Conservation (phyloP, 2,797 vertebrate species). For the Neostethus bicornis region DNA sequence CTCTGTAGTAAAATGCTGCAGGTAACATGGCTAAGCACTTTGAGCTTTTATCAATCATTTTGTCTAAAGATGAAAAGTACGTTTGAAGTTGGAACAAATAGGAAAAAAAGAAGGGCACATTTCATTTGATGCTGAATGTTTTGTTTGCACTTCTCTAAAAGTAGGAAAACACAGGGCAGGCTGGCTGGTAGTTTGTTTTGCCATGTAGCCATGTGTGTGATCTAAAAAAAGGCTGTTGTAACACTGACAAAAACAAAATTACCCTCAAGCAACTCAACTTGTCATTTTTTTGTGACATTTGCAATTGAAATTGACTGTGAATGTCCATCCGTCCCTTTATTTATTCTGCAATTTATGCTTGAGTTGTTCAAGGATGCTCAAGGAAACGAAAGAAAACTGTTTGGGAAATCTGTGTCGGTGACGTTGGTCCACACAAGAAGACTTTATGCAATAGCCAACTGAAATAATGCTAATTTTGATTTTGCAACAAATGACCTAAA, state of each 20-base stretch:
- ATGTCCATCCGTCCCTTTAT: no score
- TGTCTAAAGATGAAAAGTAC: conserved; percentile 19
- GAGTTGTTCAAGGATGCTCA: no score
- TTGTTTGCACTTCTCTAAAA: conserved; percentile 23
- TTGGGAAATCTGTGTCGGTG: no score
- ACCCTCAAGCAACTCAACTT: neutral
- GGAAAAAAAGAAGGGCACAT: neutral
- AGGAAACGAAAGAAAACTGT: no score
- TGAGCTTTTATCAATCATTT: conserved; percentile 10
- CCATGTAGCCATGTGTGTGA: conserved; percentile 27
- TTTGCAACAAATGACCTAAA: no score
- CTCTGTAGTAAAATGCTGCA: neutral
- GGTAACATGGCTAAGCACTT: neutral
- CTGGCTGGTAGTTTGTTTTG: conserved; percentile 21
- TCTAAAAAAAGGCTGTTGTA: conserved; percentile 12
- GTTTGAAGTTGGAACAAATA: neutral
- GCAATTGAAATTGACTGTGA: no score
- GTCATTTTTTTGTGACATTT: neutral
- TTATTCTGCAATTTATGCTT: no score
- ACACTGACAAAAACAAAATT: conserved; percentile 10
- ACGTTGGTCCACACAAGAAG: no score
- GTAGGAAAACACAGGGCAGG: conserved; percentile 9
- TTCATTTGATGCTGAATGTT: conserved; percentile 14
- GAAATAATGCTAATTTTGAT: no score
- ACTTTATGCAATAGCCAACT: no score